Conservation (phyloP, 2,113 vertebrate genomes). For the Sylvilagus bachmani region DNA sequence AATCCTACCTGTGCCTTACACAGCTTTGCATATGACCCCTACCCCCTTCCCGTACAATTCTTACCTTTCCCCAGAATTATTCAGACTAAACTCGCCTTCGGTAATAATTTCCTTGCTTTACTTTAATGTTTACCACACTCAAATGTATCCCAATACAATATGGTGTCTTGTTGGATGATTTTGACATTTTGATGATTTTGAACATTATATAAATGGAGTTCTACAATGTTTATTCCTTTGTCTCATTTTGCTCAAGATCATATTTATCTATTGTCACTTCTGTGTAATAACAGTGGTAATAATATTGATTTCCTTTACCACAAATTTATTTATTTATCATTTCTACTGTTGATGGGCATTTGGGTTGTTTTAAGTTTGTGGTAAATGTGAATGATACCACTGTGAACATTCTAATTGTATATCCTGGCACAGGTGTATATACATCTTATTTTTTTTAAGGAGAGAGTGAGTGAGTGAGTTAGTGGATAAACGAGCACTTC, state of each 20-base stretch:
- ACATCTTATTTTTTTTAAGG: too few species aligned
- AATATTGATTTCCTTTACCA: not conserved
- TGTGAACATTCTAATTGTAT: not conserved
- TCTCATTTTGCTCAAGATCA: not conserved
- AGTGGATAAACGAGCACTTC: too few species aligned
- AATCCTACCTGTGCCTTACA: not conserved
- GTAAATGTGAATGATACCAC: not conserved
- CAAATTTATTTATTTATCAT: not conserved
- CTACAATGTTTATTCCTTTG: not conserved
- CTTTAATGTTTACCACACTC: not conserved
- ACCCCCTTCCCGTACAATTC: not conserved
- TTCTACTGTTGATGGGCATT: not conserved
- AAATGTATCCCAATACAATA: not conserved
- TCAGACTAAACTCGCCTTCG: not conserved
- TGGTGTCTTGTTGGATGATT: not conserved
- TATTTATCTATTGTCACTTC: not conserved
- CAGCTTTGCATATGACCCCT: not conserved
- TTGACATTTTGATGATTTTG: not conserved
- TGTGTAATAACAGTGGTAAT: not conserved
- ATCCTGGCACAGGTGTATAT: not conserved
- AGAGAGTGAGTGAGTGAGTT: too few species aligned
- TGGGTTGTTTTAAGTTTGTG: not conserved
- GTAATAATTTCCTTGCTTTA: constrained; percentile 16
- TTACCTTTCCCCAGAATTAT: not conserved
- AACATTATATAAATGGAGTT: not conserved